Evolutionary conservation across 2,113 vertebrate species (phyloP), one percentile per base, ranked within the genome.

Genomic region (Scatophagus argus): DNA sequence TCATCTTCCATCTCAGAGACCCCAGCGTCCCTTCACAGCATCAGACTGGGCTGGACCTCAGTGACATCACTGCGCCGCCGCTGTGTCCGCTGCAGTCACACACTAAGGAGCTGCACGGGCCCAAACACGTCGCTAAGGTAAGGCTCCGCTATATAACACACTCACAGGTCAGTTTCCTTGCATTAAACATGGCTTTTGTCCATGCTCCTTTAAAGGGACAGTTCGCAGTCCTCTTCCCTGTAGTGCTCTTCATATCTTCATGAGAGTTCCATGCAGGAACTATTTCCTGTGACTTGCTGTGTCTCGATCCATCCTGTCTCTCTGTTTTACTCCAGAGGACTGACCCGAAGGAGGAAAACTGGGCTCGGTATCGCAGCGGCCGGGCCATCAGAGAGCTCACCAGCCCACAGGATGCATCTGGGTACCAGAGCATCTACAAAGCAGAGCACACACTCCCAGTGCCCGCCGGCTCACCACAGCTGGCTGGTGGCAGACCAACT

Each of bases 21-120:
- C 70, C 82, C 27, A 23, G 41, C 23, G 76, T 77, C 79, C 75
- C 75, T 1, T 91, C 92, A 0, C 92, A 91, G 82, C 87, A 88
- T 34, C 32, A 3, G 6, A 31, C 17, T 58, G 36, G 10, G 4
- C 73, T 85, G 83, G 70, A 82, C 5, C 44, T 88, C 10, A 69
- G 49, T 1, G 19, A 49, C 34, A 6, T 32, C 67, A 2, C 8
- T 16, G 5, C 9, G 0, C 2, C 16, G 1, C n/a, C 0, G 2
- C 67, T 29, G 14, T 9, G 59, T 36, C 77, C 25, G 10, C 54
- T 46, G 23, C 70, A 66, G 62, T 82, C 89, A 44, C 89, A 92
- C 79, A 88, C 54, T 34, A 55, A 61, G 39, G 86, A 91, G 1
- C 64, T 84, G 43, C 80, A 91, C 34, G 4, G 47, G 0, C 86